A percentile compares a stretch with the other conserved stretches of the same genome.
Evolutionary conservation across 2,113 vertebrate species (phyloP).

Genomic region (Gavia stellata): DNA sequence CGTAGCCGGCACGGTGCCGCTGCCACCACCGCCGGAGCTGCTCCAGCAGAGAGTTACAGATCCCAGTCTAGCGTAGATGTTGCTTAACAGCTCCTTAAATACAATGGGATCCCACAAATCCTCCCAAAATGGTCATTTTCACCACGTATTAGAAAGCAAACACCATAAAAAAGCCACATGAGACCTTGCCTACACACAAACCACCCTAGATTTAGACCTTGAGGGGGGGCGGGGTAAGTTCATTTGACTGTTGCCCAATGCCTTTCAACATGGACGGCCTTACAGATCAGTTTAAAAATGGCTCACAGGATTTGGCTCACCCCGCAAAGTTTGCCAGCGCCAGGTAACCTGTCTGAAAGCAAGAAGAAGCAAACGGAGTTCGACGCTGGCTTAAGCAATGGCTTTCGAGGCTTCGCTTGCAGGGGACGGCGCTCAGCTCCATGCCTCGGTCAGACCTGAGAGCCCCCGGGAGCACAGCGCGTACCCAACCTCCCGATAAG

Average conservation of each 20-base stretch:
- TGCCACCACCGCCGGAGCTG: neutral
- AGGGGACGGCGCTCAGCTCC: neutral
- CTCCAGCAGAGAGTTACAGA: neutral
- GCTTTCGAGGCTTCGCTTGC: neutral
- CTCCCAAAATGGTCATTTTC: neutral
- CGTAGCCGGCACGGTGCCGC: neutral
- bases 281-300: neutral
- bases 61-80: neutral
- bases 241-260: neutral
- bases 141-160: conserved; percentile 6
- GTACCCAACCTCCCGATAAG: neutral
- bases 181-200: neutral
- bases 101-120: conserved; percentile 10
- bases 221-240: neutral
- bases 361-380: neutral
- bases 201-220: neutral
- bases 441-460: rapidly evolving
- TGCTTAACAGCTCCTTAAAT: neutral
- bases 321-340: neutral
- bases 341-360: neutral
- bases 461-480: rapidly evolving
- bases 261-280: neutral
- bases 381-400: neutral
- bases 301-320: conserved; percentile 3
- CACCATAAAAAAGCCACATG: conserved; percentile 9